Percentiles rank a stretch among this genome's conserved stretches.
phyloP scores from a whole-genome alignment of 2,797 vertebrate species.

The Pempheris klunzingeri region DNA sequence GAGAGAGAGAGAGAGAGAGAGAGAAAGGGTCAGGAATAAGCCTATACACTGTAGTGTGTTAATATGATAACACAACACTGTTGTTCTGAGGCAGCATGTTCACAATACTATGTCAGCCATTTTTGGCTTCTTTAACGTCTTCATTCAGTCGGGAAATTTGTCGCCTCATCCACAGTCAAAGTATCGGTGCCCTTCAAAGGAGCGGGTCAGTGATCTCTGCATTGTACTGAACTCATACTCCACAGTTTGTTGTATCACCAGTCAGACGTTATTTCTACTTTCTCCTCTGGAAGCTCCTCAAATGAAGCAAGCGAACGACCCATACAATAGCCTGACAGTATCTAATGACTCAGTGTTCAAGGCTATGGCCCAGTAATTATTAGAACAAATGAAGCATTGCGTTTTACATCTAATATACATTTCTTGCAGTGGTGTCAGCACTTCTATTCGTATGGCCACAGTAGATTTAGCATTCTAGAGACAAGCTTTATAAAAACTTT shows the following conservation, averaged over 20 bases:
- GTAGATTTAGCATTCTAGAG: conserved; percentile 20
- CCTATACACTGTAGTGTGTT: conserved; percentile 23
- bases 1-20: neutral
- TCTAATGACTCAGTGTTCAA: conserved; percentile 32
- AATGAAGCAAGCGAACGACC: neutral
- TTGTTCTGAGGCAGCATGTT: conserved; percentile 12
- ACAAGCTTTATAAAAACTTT: conserved; percentile 33
- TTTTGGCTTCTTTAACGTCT: neutral
- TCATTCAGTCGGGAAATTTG: neutral
- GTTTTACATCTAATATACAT: conserved; percentile 29
- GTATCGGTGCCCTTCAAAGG: neutral
- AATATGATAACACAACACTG: conserved; percentile 29
- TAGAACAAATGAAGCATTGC: conserved; percentile 8
- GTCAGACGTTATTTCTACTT: neutral
- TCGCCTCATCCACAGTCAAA: neutral
- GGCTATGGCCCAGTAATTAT: conserved; percentile 15
- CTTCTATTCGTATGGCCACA: conserved; percentile 32
- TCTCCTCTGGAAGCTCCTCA: neutral
- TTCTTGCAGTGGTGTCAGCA: conserved; percentile 33
- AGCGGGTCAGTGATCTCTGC: neutral
- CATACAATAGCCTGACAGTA: neutral
- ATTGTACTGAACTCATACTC: neutral
- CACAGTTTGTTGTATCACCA: neutral
- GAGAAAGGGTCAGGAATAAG: conserved; percentile 30
- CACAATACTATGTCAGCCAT: neutral